Conservation (phyloP, 2,797 vertebrate genomes). For the Hydrocynus forskahlii region DNA sequence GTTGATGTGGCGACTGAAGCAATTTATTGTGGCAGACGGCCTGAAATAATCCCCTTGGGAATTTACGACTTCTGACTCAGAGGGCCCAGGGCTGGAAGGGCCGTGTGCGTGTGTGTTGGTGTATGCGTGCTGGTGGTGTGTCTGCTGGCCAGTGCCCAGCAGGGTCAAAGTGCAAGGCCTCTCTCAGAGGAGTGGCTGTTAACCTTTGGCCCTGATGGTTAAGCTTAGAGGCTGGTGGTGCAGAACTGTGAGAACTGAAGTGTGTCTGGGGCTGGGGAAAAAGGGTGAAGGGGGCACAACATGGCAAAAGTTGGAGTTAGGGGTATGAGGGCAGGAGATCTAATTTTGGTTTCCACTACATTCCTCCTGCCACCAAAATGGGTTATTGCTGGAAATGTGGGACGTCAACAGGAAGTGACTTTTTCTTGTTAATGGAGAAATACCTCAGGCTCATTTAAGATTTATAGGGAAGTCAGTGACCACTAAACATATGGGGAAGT, state of each 20-base stretch:
- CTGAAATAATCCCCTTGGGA: constrained; percentile 66
- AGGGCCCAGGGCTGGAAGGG: constrained; percentile 51
- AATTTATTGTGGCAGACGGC: constrained; percentile 57
- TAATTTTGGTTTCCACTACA: constrained; percentile 80
- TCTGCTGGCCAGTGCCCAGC: constrained; percentile 58
- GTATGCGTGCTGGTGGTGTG: constrained; percentile 67
- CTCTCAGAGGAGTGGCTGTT: constrained; percentile 80
- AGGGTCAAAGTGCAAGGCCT: constrained; percentile 81
- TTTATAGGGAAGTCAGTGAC: constrained; percentile 34
- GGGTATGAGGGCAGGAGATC: constrained; percentile 64
- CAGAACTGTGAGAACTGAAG: constrained; percentile 43
- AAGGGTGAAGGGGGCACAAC: constrained; percentile 52
- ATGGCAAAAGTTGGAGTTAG: constrained; percentile 73
- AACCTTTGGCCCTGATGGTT: constrained; percentile 76
- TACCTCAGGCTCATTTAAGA: constrained; percentile 29
- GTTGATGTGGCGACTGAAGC: constrained; percentile 45
- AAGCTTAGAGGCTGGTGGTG: constrained; percentile 74
- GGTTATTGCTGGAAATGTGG: constrained; percentile 26
- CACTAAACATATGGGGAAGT: constrained; percentile 20
- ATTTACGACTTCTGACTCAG: constrained; percentile 65
- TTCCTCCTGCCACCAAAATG: constrained; percentile 64
- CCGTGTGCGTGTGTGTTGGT: constrained; percentile 34
- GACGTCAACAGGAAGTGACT: constrained; percentile 55
- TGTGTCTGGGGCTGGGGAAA: constrained; percentile 52
- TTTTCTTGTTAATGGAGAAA: constrained; percentile 32